Evolutionary conservation across 2,888 invertebrate species (phyloP).

Genomic region (Philereme transversata): DNA sequence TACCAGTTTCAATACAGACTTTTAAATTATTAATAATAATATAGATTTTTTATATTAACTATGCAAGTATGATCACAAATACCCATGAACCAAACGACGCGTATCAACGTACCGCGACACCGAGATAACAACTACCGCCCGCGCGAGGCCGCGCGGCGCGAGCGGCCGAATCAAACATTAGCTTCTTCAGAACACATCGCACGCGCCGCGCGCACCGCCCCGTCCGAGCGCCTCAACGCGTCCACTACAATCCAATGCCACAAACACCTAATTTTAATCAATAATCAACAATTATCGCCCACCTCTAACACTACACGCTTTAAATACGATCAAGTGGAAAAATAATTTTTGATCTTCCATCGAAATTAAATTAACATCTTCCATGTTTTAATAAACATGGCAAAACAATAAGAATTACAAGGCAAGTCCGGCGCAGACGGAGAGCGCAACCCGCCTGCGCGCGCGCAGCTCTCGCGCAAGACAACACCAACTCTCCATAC

Average conservation of each 20-base stretch:
- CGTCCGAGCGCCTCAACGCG: constrained; percentile 38
- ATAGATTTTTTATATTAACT: constrained; percentile 75
- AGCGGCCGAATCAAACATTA: not conserved
- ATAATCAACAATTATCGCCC: constrained; percentile 84
- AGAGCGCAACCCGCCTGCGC: constrained; percentile 40
- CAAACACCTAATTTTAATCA: constrained; percentile 81
- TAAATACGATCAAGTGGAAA: constrained; percentile 82
- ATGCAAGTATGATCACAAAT: constrained; percentile 80
- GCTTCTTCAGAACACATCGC: not conserved
- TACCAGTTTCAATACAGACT: constrained; percentile 68
- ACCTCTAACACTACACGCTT: constrained; percentile 80
- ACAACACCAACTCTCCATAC: constrained; percentile 65
- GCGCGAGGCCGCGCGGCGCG: constrained; percentile 36
- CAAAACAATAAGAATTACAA: constrained; percentile 69
- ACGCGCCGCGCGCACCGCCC: constrained; percentile 22
- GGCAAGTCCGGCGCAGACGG: constrained; percentile 56
- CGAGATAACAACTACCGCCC: constrained; percentile 68
- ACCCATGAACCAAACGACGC: constrained; percentile 79
- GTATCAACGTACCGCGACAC: constrained; percentile 63
- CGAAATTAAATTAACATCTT: constrained; percentile 73
- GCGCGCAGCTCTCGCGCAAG: constrained; percentile 50
- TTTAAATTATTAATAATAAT: constrained; percentile 65
- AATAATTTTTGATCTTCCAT: constrained; percentile 80
- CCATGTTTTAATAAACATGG: constrained; percentile 66
- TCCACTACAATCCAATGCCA: constrained; percentile 74